Evolutionary conservation across 2,113 vertebrate genomes (phyloP), one percentile per base, ranked within the genome.

Genomic region (Sisor rabdophorus): DNA sequence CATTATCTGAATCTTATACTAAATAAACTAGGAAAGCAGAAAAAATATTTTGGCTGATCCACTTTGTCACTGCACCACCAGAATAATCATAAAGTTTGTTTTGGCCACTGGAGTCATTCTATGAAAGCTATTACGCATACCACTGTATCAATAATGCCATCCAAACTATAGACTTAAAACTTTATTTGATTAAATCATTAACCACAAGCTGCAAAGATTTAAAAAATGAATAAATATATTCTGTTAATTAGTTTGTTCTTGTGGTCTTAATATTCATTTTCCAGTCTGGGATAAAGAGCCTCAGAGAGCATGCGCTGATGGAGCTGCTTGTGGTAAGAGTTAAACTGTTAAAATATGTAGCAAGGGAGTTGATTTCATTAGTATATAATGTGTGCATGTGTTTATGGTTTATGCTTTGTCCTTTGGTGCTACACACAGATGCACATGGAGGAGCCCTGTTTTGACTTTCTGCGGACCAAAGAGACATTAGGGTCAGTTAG

Each of bases 391-490:
- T 8, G 26, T 65, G 12, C 22, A 3, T 50, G 17, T 70, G 1
- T 47, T 24, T 56, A 1, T 78, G 16, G 0, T 24, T 40, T 79
- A 11, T 40, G 0, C 52, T 81, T 40, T 78, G 19, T 88, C 65
- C 91, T 17, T 67, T 73, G n/a, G 12, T 88, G 89, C 8, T 44
- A 44, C 40, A 44, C 40, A 44, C 40, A 99, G 97, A 98, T 98
- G 95, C 96, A 97, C 90, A 99, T 99, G 96, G 96, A 99, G 80
- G 96, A 98, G 82, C 96, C 96, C 4, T 98, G 97, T 85, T 99
- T 99, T 74, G 95, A 99, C 88, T 98, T 96, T 87, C 92, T 99
- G 74, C 91, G 97, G 86, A 99, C 97, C 20, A 99, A 98, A 86
- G 95, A 99, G 89, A 98, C 95, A 0, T 92, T 99, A 0, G 97